Conservation (phyloP, 2,888 invertebrate species). For the Drepana falcataria region DNA sequence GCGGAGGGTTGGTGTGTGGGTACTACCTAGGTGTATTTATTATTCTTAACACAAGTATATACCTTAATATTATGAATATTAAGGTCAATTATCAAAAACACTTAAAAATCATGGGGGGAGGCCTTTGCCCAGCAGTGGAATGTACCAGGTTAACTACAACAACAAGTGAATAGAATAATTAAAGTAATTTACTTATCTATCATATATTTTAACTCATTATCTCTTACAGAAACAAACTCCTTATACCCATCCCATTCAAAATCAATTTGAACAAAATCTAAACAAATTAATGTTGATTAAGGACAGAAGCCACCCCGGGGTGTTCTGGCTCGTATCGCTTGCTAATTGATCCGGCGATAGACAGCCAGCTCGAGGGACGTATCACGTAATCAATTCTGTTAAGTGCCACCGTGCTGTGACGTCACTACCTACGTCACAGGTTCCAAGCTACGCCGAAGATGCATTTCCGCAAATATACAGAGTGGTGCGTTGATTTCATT, state of each 20-base stretch:
- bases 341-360: constrained; percentile 19
- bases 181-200: no score
- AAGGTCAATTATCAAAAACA: no score
- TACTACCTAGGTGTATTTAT: no score
- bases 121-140: no score
- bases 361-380: constrained; percentile 16
- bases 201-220: no score
- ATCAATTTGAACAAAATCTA: background rate
- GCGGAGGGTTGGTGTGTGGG: no score
- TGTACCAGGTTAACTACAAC: no score
- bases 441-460: background rate
- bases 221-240: background rate
- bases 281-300: background rate
- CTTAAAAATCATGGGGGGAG: no score
- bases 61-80: no score
- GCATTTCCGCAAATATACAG: background rate
- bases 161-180: no score
- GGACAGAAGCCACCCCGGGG: background rate
- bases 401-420: background rate
- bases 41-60: no score
- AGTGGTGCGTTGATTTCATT: no score
- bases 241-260: background rate
- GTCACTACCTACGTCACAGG: background rate
- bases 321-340: constrained; percentile 2
- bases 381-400: constrained; percentile 4